Conservation (phyloP, 2,888 invertebrate genomes). For the Apocheima hispidaria region DNA sequence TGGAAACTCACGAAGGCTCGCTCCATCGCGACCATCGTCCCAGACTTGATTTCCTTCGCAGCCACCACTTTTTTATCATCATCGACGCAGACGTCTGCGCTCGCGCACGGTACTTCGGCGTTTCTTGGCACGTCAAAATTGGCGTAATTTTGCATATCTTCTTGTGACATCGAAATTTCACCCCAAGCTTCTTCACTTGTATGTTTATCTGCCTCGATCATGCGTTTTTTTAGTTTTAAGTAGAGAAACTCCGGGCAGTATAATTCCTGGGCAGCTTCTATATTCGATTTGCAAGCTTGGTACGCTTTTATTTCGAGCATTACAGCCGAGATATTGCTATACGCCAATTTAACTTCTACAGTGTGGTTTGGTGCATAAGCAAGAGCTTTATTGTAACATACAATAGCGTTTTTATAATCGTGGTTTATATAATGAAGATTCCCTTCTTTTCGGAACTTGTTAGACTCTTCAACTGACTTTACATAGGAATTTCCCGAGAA, state of each 20-base stretch:
- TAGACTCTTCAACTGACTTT: conserved; percentile 16
- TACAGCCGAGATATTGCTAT: conserved; percentile 30
- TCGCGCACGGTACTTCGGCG: conserved; percentile 27
- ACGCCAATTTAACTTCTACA: conserved; percentile 23
- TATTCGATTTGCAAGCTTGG: conserved; percentile 23
- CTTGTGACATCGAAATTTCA: neutral
- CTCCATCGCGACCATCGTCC: conserved; percentile 32
- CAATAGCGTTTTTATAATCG: conserved; percentile 6
- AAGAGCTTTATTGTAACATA: conserved; percentile 28
- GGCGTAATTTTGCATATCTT: neutral
- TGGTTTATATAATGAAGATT: conserved; percentile 18
- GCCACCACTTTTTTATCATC: conserved; percentile 20
- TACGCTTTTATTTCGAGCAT: conserved; percentile 23
- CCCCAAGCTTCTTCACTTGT: neutral
- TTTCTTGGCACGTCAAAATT: conserved; percentile 17
- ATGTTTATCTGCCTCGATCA: neutral
- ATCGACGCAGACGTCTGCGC: conserved; percentile 18
- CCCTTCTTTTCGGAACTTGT: conserved; percentile 1
- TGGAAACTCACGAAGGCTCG: conserved; percentile 24
- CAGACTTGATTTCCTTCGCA: conserved; percentile 20
- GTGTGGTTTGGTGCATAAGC: conserved; percentile 24
- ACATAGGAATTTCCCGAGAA: neutral
- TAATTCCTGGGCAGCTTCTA: neutral
- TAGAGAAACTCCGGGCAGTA: conserved; percentile 5
- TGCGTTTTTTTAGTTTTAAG: conserved; percentile 18